Percentiles rank a stretch among this genome's conserved stretches.
These are phyloP conservation scores for Spatulosminthurus flaviceps DNA, from an alignment of 2,888 invertebrate genomes.

Conservation along the genomic window DNA sequence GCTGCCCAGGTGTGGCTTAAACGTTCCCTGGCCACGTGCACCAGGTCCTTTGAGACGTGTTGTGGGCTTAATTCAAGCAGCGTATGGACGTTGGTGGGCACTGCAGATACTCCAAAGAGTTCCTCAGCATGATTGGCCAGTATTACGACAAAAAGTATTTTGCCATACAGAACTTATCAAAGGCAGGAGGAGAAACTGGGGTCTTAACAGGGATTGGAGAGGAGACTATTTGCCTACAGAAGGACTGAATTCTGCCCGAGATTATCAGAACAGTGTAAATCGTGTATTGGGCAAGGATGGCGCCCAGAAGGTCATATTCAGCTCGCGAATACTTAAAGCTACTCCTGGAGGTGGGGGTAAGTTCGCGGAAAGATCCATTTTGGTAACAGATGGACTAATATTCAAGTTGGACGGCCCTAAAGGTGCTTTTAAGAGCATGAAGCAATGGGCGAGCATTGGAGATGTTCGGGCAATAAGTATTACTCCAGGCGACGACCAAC, in stretches of 20 bases:
- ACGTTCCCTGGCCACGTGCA: conserved; percentile 60
- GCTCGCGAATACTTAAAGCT: conserved; percentile 74
- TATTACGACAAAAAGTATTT: conserved; percentile 77
- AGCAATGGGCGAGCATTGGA: conserved; percentile 80
- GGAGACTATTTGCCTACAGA: conserved; percentile 84
- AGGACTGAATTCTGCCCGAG: conserved; percentile 73
- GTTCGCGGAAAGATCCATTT: conserved; percentile 84
- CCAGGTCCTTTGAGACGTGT: conserved; percentile 67
- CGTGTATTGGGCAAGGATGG: conserved; percentile 74
- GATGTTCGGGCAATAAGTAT: conserved; percentile 75
- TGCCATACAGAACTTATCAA: conserved; percentile 65
- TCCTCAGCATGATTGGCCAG: conserved; percentile 86
- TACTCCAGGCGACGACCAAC: conserved; percentile 85
- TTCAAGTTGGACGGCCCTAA: conserved; percentile 88
- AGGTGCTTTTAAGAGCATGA: conserved; percentile 80
- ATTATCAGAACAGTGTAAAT: conserved; percentile 75
- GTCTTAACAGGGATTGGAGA: conserved; percentile 80
- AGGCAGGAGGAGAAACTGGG: conserved; percentile 76
- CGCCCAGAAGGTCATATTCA: conserved; percentile 67
- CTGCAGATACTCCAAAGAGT: conserved; percentile 82
- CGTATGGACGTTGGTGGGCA: conserved; percentile 87
- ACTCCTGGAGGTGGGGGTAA: conserved; percentile 66
- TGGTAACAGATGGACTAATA: conserved; percentile 84
- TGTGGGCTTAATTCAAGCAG: conserved; percentile 72
- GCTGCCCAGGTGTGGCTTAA: conserved; percentile 58